Base-by-base conservation (phyloP, 2,888 invertebrate species). In the Steinernema hermaphroditum region DNA sequence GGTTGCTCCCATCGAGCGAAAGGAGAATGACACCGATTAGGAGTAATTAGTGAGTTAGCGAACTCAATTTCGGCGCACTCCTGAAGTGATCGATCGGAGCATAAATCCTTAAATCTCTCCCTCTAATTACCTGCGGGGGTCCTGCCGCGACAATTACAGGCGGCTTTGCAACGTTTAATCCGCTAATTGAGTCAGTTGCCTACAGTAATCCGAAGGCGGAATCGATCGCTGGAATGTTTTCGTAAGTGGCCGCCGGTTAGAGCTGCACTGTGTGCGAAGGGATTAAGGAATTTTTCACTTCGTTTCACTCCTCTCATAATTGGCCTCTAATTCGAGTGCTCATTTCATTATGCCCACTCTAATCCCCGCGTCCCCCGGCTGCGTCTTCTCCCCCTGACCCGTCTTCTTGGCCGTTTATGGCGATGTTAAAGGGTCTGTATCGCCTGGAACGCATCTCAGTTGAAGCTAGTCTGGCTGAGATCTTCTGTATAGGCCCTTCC, bases 281-380 rank as follows among this genome's bases (percentile, higher is more conserved):
- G 54, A 54, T 22, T 27, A 27, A 4, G 27, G 54, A 27, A 54
- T 22, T 54, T 54, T 54, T 54, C 54, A 54, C 54, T 54, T 27
- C 24, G 27, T 54, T 54, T 54, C 54, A 54, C 54, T 54, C 54
- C 24, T 2, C 6, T 54, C 54, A 54, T 54, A 54, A 54, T 54
- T 54, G 27, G 54, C 24, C 54, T 54, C 54, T 54, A 54, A 54
- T 54, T 54, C 16, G 54, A 54, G 6, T 27, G 54, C 54, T 54
- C 54, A 54, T 54, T 54, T 54, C 54, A 54, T 54, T 54, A 54
- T 54, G 54, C 54, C 46, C 46, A 27, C 54, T 27, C 54, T 54
- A 54, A 54, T 54, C 54, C 54, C 54, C 37, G 37, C 54, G 49
- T 37, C 12, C 37, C 6, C 37, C 37, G 37, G 6, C 37, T 4